phyloP scores from a whole-genome alignment of 2,888 invertebrate genomes.

The Dione juno region DNA sequence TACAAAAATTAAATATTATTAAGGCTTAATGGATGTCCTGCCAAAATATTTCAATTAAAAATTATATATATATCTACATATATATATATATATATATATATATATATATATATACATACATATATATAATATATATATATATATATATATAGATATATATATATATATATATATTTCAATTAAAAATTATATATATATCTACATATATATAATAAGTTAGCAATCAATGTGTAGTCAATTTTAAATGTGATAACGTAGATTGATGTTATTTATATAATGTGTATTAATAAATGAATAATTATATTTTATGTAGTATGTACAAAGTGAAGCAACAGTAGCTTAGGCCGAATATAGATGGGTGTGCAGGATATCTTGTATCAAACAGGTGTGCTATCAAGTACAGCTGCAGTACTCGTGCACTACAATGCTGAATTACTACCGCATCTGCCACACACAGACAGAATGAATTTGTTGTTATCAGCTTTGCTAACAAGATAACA shows the following conservation, averaged over 20 bases:
- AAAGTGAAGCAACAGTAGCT: neutral
- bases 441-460: too few species aligned
- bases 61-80: neutral
- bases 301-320: too few species aligned
- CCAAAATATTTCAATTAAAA: neutral
- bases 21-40: slow-evolving; percentile 27
- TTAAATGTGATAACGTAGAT: slow-evolving; percentile 49
- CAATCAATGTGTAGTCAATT: slow-evolving; percentile 52
- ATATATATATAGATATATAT: slow-evolving; percentile 54
- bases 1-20: neutral
- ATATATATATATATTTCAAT: neutral
- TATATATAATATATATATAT: neutral
- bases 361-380: neutral
- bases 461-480: too few species aligned
- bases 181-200: slow-evolving; percentile 20
- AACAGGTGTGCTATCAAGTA: too few species aligned
- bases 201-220: slow-evolving; percentile 52
- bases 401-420: too few species aligned
- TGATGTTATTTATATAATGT: slow-evolving; percentile 28
- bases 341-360: neutral
- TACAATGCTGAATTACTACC: too few species aligned
- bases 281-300: too few species aligned
- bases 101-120: neutral
- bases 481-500: too few species aligned
- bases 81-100: neutral